A percentile compares a stretch with the other conserved stretches of the same genome.
Conservation (phyloP, 1,140 invertebrate species). For the Xylocopa sonorina region DNA sequence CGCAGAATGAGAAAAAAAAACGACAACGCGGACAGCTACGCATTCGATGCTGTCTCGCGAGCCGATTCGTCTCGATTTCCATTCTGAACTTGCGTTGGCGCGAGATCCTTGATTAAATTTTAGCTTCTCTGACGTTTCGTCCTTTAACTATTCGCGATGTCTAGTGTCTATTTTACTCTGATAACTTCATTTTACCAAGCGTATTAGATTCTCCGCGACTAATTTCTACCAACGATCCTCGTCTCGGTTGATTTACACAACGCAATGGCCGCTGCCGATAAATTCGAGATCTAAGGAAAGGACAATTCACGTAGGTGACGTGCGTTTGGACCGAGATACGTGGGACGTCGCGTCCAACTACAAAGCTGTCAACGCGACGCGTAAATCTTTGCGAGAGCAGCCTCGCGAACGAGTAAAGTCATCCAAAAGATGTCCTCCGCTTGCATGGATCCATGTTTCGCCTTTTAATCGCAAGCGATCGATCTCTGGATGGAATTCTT, state of each 20-base stretch:
- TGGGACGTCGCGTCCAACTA: slow-evolving; percentile 67
- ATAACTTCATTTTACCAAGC: slow-evolving; percentile 29
- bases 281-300: slow-evolving; percentile 72
- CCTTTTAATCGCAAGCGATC: neutral
- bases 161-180: too few relatives aligned
- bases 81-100: neutral
- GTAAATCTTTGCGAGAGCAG: slow-evolving; percentile 65
- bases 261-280: slow-evolving; percentile 65
- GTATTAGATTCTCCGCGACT: slow-evolving; percentile 48
- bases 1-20: slow-evolving; percentile 34
- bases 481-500: too few relatives aligned
- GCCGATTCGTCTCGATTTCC: neutral
- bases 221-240: slow-evolving; percentile 61
- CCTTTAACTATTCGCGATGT: neutral
- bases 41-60: neutral
- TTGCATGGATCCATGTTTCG: slow-evolving; percentile 10
- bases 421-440: slow-evolving; percentile 27
- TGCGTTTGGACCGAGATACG: slow-evolving; percentile 63
- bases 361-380: slow-evolving; percentile 72
- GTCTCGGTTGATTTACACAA: slow-evolving; percentile 62
- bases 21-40: neutral
- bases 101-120: neutral
- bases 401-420: slow-evolving; percentile 43
- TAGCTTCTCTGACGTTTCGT: neutral
- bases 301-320: slow-evolving; percentile 61